Percentiles rank a stretch among this genome's conserved stretches.
These are phyloP conservation scores for Dromococcyx pavoninus DNA, from an alignment of 2,797 vertebrate genomes.

Conservation along the genomic window DNA sequence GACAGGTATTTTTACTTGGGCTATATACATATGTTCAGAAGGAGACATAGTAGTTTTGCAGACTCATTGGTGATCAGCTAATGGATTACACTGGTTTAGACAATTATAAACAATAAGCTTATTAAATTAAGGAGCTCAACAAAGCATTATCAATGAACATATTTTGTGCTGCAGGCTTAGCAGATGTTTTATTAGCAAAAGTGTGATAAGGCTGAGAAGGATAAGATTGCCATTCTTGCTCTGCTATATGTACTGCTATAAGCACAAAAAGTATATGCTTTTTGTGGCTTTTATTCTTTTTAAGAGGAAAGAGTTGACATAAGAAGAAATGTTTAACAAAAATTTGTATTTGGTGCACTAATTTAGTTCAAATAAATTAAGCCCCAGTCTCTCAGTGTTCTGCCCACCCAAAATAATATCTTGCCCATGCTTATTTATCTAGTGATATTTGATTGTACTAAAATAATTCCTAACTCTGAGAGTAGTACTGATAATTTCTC, in stretches of 20 bases:
- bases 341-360: neutral
- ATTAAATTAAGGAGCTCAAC: neutral
- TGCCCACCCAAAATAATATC: neutral
- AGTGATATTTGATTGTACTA: neutral
- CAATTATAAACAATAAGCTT: neutral
- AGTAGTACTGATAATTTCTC: neutral
- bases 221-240: neutral
- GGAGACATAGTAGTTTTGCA: rapidly evolving
- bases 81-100: neutral
- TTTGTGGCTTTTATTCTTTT: neutral
- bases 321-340: neutral
- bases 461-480: neutral
- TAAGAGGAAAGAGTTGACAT: neutral
- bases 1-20: neutral
- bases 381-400: neutral
- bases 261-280: neutral
- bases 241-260: neutral
- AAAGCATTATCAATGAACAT: neutral
- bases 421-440: neutral
- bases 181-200: neutral
- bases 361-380: neutral
- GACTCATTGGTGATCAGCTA: neutral
- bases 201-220: neutral
- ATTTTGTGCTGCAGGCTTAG: neutral
- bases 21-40: neutral